These are phyloP conservation scores for Anoncus sp. DNA, from an alignment of 2,888 invertebrate genomes.

Conservation along the genomic window DNA sequence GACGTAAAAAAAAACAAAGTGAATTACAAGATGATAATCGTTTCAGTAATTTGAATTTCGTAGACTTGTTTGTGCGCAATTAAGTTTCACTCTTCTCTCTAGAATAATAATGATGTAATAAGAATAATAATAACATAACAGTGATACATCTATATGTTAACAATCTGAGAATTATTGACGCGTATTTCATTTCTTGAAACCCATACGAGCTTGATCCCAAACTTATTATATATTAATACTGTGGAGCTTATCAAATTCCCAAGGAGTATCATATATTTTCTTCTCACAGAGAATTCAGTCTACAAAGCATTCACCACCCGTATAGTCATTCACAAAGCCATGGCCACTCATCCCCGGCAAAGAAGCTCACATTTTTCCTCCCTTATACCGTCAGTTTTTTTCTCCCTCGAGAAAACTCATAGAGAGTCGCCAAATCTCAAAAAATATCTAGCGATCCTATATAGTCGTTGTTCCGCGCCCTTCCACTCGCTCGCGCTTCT, in stretches of 20 bases:
- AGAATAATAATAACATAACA: background rate
- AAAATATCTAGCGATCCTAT: constrained; percentile 14
- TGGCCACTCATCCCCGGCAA: constrained; percentile 24
- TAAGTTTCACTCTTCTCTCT: background rate
- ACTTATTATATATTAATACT: constrained; percentile 4
- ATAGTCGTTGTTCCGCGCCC: background rate
- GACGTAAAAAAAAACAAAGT: background rate
- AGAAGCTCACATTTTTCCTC: constrained; percentile 47
- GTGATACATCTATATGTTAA: background rate
- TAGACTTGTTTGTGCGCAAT: background rate
- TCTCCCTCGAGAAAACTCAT: constrained; percentile 23
- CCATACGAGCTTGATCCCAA: background rate
- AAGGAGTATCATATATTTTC: constrained; percentile 3
- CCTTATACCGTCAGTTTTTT: constrained; percentile 24
- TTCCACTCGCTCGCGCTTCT: constrained; percentile 19
- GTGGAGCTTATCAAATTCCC: constrained; percentile 17
- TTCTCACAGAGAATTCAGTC: constrained; percentile 10
- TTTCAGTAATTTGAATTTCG: background rate
- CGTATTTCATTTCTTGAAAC: background rate
- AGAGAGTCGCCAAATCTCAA: constrained; percentile 39
- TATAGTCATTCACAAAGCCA: constrained; percentile 26
- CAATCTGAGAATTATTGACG: background rate
- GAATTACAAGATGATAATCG: background rate
- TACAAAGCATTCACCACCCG: constrained; percentile 33
- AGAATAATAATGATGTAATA: background rate